Conservation (phyloP, 2,113 vertebrate species). For the Eretmochelys imbricata region DNA sequence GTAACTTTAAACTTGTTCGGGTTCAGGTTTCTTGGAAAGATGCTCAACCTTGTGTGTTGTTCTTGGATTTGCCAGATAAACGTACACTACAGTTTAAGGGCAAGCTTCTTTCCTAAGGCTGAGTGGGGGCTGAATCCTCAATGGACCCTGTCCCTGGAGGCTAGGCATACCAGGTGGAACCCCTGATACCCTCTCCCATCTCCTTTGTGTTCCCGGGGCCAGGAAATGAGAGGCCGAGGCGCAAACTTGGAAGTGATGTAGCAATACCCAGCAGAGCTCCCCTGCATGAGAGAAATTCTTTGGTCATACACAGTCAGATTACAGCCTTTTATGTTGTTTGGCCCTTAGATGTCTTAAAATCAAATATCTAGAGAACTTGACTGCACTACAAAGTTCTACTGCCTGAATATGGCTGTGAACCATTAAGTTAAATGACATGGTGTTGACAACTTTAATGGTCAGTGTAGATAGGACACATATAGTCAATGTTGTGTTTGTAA, state of each 20-base stretch:
- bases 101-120: neutral
- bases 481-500: neutral
- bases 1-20: neutral
- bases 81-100: neutral
- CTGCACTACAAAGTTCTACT: neutral
- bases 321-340: neutral
- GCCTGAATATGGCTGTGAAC: neutral
- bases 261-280: neutral
- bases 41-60: too few species aligned
- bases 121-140: too few species aligned
- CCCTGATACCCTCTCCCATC: neutral
- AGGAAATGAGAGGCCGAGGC: neutral
- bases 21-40: neutral
- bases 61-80: neutral
- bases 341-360: neutral
- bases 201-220: neutral
- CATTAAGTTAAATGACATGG: neutral
- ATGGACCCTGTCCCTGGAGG: too few species aligned
- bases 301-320: fast-evolving
- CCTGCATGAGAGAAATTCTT: fast-evolving
- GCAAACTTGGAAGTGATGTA: fast-evolving
- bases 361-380: neutral
- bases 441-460: neutral
- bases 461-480: neutral
- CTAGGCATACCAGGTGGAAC: neutral